Base-by-base conservation (phyloP, 2,113 vertebrate genomes). In the Hiodon alosoides region DNA sequence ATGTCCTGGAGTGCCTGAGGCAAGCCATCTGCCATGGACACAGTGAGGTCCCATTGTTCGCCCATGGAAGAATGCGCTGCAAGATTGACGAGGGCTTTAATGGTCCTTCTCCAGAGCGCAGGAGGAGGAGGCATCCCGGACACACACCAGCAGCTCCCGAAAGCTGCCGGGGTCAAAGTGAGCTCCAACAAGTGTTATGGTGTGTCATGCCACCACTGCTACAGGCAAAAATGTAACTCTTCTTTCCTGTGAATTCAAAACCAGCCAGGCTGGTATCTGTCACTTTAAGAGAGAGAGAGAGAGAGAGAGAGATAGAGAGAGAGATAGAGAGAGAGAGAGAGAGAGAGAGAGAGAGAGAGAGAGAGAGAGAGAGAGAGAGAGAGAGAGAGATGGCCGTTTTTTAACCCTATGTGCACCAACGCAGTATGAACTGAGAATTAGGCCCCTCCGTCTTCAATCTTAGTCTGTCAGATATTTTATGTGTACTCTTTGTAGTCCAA, bases 11-110 rank as follows among this genome's bases (percentile, higher is more conserved):
- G 68, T 13, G 59, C 74, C 67, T 10, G 2, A 69, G 74, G 74
- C 67, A 4, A 46, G 67, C 75, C 75, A 76, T 76, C 75, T 76
- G 75, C 68, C 31, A 13, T 14, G 3, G 59, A 65, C 58, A 66
- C 75, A 71, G 51, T 31, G 48, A 55, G 58, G 11, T 71, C 58
- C 51, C 68, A 46, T 64, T 76, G 59, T 61, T 51, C 10, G 7
- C 13, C 68, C 5, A 13, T 47, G 50, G 68, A 76, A 64, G 75
- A 76, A 71, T 76, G 75, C 2, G 7, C 48, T 31, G 58, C 60
- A 51, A 55, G 59, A 64, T 17, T 62, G 58, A 64, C 54, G 67
- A 53, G 46, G 51, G 67, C n/a, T 55, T 11, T 10, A 54, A 46
- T 17, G 31, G 54, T 54, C 59, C 59, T 11, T 51, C 31, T 4